Conservation (phyloP, 2,797 vertebrate genomes). For the Enteromius thamalakanensis region DNA sequence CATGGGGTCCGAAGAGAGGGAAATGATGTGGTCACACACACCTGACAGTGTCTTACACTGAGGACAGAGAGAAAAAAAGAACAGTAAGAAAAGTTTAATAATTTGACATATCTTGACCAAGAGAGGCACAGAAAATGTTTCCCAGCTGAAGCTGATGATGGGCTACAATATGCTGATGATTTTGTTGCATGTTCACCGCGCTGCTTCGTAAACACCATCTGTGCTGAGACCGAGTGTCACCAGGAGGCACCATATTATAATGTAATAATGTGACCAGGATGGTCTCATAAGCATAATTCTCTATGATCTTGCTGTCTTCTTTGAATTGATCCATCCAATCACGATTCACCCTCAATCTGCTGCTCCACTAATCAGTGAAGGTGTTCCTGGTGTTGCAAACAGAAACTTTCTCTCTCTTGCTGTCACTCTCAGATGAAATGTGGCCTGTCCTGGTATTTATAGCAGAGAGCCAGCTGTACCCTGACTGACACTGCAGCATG, state of each 20-base stretch:
- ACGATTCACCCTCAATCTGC: constrained; percentile 13
- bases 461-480: constrained; percentile 54
- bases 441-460: constrained; percentile 57
- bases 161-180: constrained; percentile 55
- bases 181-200: constrained; percentile 47
- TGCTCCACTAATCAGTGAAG: constrained; percentile 26
- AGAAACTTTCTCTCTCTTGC: constrained; percentile 23
- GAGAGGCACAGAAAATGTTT: background rate
- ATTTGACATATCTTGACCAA: background rate
- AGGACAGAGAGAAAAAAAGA: constrained; percentile 38
- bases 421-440: constrained; percentile 32
- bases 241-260: constrained; percentile 39
- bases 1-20: constrained; percentile 95
- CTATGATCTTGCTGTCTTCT: constrained; percentile 14
- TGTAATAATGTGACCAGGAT: constrained; percentile 44
- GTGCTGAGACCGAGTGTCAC: constrained; percentile 28
- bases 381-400: constrained; percentile 29
- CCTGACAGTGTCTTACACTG: constrained; percentile 98
- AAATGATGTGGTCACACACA: constrained; percentile 98
- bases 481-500: constrained; percentile 47
- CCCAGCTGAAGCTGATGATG: constrained; percentile 20
- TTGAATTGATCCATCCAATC: constrained; percentile 8
- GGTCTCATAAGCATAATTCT: constrained; percentile 21
- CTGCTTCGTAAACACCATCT: constrained; percentile 56
- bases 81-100: background rate